phyloP scores from a whole-genome alignment of 2,888 invertebrate species.

The Mesochorus sp. region DNA sequence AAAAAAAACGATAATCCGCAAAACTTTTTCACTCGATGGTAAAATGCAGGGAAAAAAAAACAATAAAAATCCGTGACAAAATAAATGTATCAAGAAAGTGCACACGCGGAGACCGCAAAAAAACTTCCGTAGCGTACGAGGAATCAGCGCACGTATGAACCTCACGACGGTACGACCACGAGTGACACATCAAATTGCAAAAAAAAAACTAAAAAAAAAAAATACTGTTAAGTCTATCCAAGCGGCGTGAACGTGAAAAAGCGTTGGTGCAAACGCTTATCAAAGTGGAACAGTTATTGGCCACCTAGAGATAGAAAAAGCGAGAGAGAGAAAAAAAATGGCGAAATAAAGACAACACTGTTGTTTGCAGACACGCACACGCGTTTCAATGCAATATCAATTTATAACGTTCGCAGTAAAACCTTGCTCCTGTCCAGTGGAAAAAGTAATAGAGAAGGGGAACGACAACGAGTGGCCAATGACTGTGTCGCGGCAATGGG shows the following conservation, averaged over 20 bases:
- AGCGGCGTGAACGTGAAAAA: not conserved
- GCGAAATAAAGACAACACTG: too few species aligned
- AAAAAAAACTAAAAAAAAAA: constrained; percentile 26
- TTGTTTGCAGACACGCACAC: too few species aligned
- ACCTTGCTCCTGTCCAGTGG: not conserved
- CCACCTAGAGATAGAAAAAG: too few species aligned
- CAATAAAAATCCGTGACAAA: not conserved
- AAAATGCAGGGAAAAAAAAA: not conserved
- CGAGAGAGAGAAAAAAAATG: too few species aligned
- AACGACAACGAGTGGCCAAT: constrained; percentile 10
- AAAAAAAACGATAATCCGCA: too few species aligned
- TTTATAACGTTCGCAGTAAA: too few species aligned
- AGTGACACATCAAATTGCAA: constrained; percentile 39
- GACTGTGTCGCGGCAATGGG: not conserved
- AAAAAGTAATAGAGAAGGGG: too few species aligned
- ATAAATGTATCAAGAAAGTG: not conserved
- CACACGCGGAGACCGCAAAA: not conserved
- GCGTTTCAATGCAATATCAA: too few species aligned
- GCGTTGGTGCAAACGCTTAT: not conserved
- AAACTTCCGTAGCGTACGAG: not conserved
- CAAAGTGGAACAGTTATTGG: too few species aligned
- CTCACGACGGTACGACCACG: constrained; percentile 40
- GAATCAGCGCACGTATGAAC: constrained; percentile 21
- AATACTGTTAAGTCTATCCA: not conserved
- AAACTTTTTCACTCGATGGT: too few species aligned